phyloP scores from a whole-genome alignment of 2,797 vertebrate genomes.

The Mormyrops boulengeri region DNA sequence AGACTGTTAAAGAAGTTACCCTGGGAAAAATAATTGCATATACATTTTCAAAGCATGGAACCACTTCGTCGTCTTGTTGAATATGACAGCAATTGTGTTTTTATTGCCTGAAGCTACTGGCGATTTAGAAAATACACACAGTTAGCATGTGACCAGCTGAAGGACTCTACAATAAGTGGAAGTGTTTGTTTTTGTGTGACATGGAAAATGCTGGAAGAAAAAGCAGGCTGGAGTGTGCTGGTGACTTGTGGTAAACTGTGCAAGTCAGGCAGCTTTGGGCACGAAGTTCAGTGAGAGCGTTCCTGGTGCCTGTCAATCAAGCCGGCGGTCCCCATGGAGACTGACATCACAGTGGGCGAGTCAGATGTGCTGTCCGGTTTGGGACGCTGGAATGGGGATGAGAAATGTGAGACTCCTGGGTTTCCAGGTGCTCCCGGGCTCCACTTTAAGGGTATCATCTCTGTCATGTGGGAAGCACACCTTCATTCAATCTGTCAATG shows the following conservation, averaged over 20 bases:
- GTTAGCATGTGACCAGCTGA: neutral
- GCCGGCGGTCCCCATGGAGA: conserved; percentile 48
- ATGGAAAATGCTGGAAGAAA: neutral
- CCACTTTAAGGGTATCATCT: neutral
- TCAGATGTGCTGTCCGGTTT: conserved; percentile 13
- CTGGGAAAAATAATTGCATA: neutral
- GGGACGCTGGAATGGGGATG: conserved; percentile 20
- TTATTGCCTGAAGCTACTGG: neutral
- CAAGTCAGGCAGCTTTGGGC: conserved; percentile 48
- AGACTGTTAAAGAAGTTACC: neutral
- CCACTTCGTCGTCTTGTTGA: neutral
- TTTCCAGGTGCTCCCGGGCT: conserved; percentile 19
- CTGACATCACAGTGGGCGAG: conserved; percentile 41
- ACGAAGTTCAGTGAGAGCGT: conserved; percentile 26
- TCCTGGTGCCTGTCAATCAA: conserved; percentile 54
- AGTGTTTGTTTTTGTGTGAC: neutral
- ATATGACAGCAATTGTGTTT: neutral
- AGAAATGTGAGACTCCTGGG: conserved; percentile 30
- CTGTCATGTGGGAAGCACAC: neutral
- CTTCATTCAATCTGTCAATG: neutral
- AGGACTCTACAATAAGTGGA: neutral
- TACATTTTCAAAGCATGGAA: neutral
- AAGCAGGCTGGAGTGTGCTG: neutral
- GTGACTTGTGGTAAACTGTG: conserved; percentile 9
- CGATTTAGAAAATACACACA: neutral